Evolutionary conservation across 2,888 invertebrate genomes (phyloP).

Genomic region (Myopa tessellatipennis): DNA sequence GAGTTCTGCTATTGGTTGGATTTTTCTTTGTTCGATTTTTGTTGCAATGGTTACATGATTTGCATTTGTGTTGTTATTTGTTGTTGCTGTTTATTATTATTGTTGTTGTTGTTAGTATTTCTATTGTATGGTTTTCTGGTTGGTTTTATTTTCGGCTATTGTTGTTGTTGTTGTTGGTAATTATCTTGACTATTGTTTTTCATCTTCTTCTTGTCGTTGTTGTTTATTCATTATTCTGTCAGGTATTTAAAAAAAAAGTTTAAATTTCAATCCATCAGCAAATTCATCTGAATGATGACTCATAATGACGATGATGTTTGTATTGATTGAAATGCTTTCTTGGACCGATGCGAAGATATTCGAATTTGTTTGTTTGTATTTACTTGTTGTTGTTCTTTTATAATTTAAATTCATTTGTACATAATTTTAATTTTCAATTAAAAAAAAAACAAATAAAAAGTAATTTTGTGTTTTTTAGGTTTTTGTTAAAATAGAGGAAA

Average conservation of each 20-base stretch:
- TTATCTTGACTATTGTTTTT: constrained; percentile 1
- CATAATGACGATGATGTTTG: no score
- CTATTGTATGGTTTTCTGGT: constrained; percentile 45
- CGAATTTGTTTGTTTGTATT: no score
- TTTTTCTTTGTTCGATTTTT: constrained; percentile 41
- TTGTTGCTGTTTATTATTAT: constrained; percentile 16
- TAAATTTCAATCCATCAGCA: neutral
- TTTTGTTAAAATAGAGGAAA: no score
- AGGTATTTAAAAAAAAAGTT: neutral
- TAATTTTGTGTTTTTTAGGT: no score
- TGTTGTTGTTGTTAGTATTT: neutral
- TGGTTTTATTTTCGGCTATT: constrained; percentile 61
- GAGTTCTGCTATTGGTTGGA: constrained; percentile 26
- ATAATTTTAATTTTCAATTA: no score
- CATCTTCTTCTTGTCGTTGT: neutral
- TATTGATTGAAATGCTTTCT: no score
- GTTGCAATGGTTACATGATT: constrained; percentile 39
- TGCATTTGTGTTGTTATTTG: constrained; percentile 34
- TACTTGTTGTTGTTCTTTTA: no score
- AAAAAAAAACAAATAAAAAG: no score
- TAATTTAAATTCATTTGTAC: no score
- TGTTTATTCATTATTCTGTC: constrained; percentile 31
- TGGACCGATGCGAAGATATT: no score
- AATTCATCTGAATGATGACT: no score
- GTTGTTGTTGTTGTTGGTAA: constrained; percentile 46